Conservation (phyloP, 1,140 invertebrate species). For the Bombyx mandarina region DNA sequence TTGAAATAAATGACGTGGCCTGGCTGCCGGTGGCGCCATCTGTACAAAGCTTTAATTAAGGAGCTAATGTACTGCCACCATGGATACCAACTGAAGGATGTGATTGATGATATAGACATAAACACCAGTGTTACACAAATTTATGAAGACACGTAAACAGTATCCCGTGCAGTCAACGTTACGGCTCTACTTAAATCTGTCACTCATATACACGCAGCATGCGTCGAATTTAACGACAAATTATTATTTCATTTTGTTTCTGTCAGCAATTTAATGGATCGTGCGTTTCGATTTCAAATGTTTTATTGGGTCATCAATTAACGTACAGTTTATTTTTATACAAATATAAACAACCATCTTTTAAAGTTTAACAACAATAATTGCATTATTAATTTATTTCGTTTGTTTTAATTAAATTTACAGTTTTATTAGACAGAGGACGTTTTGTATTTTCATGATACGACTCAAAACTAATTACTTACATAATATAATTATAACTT, state of each 20-base stretch:
- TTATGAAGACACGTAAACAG: too few relatives aligned
- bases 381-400: too few relatives aligned
- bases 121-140: not conserved
- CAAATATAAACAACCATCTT: too few relatives aligned
- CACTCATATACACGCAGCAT: constrained; percentile 7
- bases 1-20: constrained; percentile 59
- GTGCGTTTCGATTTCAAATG: constrained; percentile 10
- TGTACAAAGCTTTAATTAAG: constrained; percentile 60
- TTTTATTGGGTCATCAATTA: too few relatives aligned
- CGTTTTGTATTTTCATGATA: too few relatives aligned
- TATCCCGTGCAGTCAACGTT: too few relatives aligned
- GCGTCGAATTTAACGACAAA: constrained; percentile 22
- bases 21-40: constrained; percentile 37
- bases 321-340: too few relatives aligned
- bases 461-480: too few relatives aligned
- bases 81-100: constrained; percentile 38
- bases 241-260: constrained; percentile 40
- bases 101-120: constrained; percentile 47
- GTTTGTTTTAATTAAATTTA: too few relatives aligned
- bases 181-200: not conserved
- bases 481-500: too few relatives aligned
- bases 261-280: constrained; percentile 30
- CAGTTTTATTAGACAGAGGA: too few relatives aligned
- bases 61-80: constrained; percentile 54
- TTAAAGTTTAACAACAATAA: too few relatives aligned